phyloP scores from a whole-genome alignment of 2,888 invertebrate genomes.

The Yponomeuta plumbellus region DNA sequence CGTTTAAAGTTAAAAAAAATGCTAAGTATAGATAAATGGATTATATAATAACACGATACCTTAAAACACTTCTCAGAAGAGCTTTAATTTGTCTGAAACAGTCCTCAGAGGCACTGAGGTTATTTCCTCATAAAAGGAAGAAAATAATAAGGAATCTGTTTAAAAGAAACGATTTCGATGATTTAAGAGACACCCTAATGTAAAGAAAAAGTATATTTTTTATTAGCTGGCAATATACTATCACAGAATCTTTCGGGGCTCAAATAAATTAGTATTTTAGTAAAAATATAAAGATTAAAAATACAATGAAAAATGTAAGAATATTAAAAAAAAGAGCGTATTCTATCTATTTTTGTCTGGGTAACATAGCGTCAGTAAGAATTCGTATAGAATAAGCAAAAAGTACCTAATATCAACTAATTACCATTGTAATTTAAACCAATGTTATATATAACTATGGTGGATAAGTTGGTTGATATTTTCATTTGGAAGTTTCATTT shows the following conservation, averaged over 20 bases:
- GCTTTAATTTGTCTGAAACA: too few relatives aligned
- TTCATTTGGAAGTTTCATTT: not conserved
- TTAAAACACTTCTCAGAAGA: too few relatives aligned
- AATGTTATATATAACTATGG: not conserved
- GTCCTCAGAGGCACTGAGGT: too few relatives aligned
- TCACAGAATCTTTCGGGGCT: not conserved
- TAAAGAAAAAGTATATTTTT: not conserved
- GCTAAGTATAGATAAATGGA: too few relatives aligned
- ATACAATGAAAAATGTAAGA: constrained; percentile 6
- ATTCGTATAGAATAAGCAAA: constrained; percentile 5
- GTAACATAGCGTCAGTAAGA: constrained; percentile 11
- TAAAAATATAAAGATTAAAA: constrained; percentile 7
- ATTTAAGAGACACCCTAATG: too few relatives aligned
- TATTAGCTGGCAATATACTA: not conserved
- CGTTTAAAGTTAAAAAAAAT: too few relatives aligned
- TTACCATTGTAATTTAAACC: not conserved
- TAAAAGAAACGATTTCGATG: too few relatives aligned
- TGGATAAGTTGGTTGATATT: not conserved
- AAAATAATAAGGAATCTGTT: too few relatives aligned
- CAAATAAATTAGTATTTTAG: constrained; percentile 12
- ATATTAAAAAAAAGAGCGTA: not conserved
- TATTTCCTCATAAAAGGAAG: too few relatives aligned
- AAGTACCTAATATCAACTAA: constrained; percentile 3
- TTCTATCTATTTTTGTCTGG: constrained; percentile 17
- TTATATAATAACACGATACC: too few relatives aligned